Conservation (phyloP, 2,113 vertebrate species). For the Opisthocomus hoazin region DNA sequence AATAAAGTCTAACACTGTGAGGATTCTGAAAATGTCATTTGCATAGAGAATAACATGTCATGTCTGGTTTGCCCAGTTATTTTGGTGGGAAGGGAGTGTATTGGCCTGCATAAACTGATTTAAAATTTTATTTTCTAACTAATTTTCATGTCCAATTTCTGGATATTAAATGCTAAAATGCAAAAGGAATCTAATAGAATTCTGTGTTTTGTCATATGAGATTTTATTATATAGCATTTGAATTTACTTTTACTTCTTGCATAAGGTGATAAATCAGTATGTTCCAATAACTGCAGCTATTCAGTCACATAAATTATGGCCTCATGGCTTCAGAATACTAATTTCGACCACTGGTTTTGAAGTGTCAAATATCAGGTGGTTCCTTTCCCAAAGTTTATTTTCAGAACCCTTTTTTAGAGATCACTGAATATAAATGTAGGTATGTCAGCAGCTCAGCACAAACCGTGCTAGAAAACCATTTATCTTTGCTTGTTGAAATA, state of each 20-base stretch:
- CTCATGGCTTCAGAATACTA: constrained; percentile 1
- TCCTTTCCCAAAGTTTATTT: background rate
- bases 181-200: background rate
- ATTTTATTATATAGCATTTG: background rate
- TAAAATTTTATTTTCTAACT: background rate
- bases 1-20: background rate
- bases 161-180: background rate
- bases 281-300: background rate
- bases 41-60: background rate
- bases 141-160: background rate
- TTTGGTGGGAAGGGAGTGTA: background rate
- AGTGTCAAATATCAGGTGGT: background rate
- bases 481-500: constrained; percentile 2
- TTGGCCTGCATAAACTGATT: background rate
- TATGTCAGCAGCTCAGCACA: background rate
- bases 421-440: background rate
- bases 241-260: constrained; percentile 10
- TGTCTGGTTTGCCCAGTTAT: background rate
- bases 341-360: background rate
- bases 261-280: constrained; percentile 8
- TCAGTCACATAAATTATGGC: background rate
- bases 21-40: background rate
- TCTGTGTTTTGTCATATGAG: background rate
- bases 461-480: background rate
- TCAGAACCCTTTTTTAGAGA: background rate